Base-by-base conservation (phyloP, 2,888 invertebrate species). In the Ophraella communa region DNA sequence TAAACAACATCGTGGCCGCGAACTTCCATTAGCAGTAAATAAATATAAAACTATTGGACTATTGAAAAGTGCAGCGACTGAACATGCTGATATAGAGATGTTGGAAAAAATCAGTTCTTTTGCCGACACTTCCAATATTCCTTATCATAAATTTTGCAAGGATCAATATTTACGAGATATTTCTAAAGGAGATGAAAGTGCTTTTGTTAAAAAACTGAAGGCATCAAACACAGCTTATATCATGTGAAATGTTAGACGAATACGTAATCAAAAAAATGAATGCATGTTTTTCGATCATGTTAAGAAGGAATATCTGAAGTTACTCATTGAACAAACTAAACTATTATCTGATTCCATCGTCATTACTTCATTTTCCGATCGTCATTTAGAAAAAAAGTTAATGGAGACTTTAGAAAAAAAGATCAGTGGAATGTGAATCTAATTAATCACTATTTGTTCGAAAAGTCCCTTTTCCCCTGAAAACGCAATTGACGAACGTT, bases 51-150 rank as follows among this genome's bases (percentile, higher is more conserved):
- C 44, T 18, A 44, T 44, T 14, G 44, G 18, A 44, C 18, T 17
- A 14, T 44, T 44, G 11, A 44, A 44, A 44, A 44, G 44, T 44
- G 44, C 44, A 44, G 44, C 44, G 17, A 44, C 44, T 3, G 44
- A 44, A 44, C 18, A 44, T 18, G 18, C 17, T 44, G 44, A 44
- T 11, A 14, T 44, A 18, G 44, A 44, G 17, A 44, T 44, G 44
- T 44, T 44, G 44, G 44, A 44, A 11, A 44, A 44, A 44, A 44
- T 44, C 44, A 44, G 44, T 44, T 44, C 44, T 14, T 44, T 44
- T 44, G 17, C 44, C 3, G 18, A 44, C 18, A 44, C 17, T 17
- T 44, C 18, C 18, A 4, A 3, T 18, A 44, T 44, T 44, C 44
- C 44, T 10, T 39, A 39, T 39, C 39, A 39, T 39, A 39, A 39